Evolutionary conservation across 2,888 invertebrate genomes (phyloP).

Genomic region (Abrostola triplasia): DNA sequence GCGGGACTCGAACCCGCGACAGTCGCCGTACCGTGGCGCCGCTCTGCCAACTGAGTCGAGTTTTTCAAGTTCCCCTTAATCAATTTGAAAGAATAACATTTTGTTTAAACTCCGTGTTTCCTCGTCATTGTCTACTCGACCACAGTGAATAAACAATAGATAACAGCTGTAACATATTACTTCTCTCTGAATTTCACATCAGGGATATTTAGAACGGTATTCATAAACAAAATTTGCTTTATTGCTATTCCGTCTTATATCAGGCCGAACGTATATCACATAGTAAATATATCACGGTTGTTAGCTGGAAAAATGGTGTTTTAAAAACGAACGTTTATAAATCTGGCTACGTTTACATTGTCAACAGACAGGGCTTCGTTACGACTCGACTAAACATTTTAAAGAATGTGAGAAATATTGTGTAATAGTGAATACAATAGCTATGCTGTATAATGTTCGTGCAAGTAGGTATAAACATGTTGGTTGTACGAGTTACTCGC

Average conservation of each 20-base stretch:
- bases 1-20: too few relatives aligned
- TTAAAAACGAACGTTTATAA: conserved; percentile 8
- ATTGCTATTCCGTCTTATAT: conserved; percentile 1
- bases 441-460: background rate
- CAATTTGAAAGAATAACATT: background rate
- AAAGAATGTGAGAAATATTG: conserved; percentile 13
- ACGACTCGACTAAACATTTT: conserved; percentile 18
- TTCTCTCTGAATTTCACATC: background rate
- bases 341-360: conserved; percentile 15
- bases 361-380: conserved; percentile 21
- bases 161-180: background rate
- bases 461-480: background rate
- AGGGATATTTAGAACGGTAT: background rate
- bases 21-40: too few relatives aligned
- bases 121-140: background rate
- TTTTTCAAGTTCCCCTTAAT: too few relatives aligned
- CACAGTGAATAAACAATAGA: background rate
- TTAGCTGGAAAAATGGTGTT: conserved; percentile 7
- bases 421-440: conserved; percentile 2
- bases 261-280: background rate
- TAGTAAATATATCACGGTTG: conserved; percentile 1
- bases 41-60: too few relatives aligned
- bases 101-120: background rate
- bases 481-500: background rate
- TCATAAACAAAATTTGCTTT: conserved; percentile 7